phyloP scores from a whole-genome alignment of 2,888 invertebrate genomes.

The Hemistola chrysoprasaria region DNA sequence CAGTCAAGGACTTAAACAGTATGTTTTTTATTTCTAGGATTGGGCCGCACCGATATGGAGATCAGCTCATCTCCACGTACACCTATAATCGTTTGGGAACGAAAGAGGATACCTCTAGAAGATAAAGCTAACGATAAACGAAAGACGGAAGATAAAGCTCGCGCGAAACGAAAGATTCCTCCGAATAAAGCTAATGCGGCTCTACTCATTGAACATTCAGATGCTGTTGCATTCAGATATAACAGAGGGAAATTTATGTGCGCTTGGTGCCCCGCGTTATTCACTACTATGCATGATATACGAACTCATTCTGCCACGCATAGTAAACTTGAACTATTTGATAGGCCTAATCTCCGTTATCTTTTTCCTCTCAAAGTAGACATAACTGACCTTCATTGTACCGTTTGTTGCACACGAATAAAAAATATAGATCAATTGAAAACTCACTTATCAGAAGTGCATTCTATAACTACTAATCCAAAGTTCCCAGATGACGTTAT shows the following conservation, averaged over 20 bases:
- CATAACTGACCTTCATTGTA: slow-evolving; percentile 51
- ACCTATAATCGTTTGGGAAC: slow-evolving; percentile 47
- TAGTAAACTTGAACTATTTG: slow-evolving; percentile 47
- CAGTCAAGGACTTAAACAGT: slow-evolving; percentile 25
- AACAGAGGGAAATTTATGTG: slow-evolving; percentile 61
- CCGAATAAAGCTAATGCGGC: no score
- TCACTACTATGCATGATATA: slow-evolving; percentile 40
- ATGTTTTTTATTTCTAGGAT: slow-evolving; percentile 50
- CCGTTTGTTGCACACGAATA: slow-evolving; percentile 38
- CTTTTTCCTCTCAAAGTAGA: slow-evolving; percentile 59
- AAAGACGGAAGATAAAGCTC: no score
- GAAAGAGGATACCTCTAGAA: slow-evolving; percentile 43
- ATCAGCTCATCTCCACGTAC: slow-evolving; percentile 26
- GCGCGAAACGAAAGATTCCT: no score
- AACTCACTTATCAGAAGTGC: slow-evolving; percentile 43
- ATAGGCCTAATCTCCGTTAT: slow-evolving; percentile 43
- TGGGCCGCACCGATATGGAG: slow-evolving; percentile 28
- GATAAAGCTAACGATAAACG: slow-evolving; percentile 56
- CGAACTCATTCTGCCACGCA: slow-evolving; percentile 47
- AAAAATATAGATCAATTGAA: slow-evolving; percentile 43
- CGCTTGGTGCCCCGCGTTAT: slow-evolving; percentile 51
- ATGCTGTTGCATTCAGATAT: slow-evolving; percentile 59
- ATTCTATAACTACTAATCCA: slow-evolving; percentile 37
- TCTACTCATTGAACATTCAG: slow-evolving; percentile 54
- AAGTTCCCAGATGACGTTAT: slow-evolving; percentile 52